Evolutionary conservation across 2,888 invertebrate species (phyloP).

Genomic region (Aleiodes testaceus): DNA sequence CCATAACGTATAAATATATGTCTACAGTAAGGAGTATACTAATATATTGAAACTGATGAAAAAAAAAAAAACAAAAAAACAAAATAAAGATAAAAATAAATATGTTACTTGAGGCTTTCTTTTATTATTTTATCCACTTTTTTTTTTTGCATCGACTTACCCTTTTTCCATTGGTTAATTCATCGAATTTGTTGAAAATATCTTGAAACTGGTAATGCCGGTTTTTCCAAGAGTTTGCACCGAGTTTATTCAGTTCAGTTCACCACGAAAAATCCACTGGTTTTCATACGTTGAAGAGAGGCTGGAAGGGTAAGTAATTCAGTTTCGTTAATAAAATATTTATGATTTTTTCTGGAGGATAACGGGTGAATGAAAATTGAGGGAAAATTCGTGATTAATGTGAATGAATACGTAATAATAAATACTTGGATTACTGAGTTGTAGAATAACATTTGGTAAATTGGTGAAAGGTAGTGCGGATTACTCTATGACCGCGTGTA

Average conservation of each 20-base stretch:
- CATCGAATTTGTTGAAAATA: conserved; percentile 9
- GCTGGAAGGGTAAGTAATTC: background rate
- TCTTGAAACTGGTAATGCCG: conserved; percentile 31
- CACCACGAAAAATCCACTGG: background rate
- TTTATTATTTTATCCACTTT: background rate
- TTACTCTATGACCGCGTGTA: conserved; percentile 4
- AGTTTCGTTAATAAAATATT: conserved; percentile 1
- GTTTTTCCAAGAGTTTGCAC: conserved; percentile 24
- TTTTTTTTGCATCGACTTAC: conserved; percentile 22
- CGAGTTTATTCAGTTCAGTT: conserved; percentile 8
- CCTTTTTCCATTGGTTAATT: background rate
- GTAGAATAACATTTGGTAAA: background rate
- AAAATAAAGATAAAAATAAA: conserved; percentile 22
- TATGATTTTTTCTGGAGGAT: background rate
- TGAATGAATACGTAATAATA: conserved; percentile 12
- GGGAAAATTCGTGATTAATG: background rate
- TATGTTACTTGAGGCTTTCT: conserved; percentile 28
- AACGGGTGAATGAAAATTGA: background rate
- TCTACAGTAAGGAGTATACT: conserved; percentile 69
- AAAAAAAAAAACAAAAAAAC: conserved; percentile 55
- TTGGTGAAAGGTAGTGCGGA: conserved; percentile 43
- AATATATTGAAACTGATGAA: conserved; percentile 63
- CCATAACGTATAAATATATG: conserved; percentile 72
- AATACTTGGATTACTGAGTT: background rate
- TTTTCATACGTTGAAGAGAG: background rate